A percentile compares a stretch with the other conserved stretches of the same genome.
These are phyloP conservation scores for Anhinga anhinga DNA, from an alignment of 2,113 vertebrate genomes.

Conservation along the genomic window DNA sequence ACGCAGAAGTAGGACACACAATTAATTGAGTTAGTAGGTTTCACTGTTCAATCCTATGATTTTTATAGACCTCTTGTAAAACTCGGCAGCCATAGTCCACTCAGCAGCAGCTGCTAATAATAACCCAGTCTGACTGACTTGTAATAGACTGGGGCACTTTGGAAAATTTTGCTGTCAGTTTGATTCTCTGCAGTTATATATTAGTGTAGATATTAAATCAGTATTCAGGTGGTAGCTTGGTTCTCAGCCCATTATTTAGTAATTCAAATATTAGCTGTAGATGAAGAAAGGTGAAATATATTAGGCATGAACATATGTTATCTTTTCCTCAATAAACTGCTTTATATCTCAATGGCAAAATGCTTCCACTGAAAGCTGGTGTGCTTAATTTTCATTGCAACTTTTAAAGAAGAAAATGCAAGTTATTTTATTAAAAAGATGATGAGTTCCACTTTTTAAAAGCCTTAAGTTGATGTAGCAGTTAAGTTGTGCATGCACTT, in stretches of 20 bases:
- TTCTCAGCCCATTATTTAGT: slow-evolving; percentile 3
- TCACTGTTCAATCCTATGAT: background rate
- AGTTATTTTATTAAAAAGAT: background rate
- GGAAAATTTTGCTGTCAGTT: background rate
- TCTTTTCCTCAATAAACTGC: background rate
- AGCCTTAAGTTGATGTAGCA: background rate
- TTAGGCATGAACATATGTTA: background rate
- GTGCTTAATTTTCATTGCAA: background rate
- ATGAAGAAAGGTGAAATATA: background rate
- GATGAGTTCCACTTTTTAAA: background rate
- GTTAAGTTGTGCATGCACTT: background rate
- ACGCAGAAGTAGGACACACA: background rate
- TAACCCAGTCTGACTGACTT: background rate
- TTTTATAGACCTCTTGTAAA: background rate
- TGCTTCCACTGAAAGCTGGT: background rate
- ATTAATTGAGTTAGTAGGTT: background rate
- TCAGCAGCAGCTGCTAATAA: background rate
- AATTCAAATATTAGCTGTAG: background rate
- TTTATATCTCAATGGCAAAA: background rate
- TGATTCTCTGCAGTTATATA: background rate
- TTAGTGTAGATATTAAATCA: background rate
- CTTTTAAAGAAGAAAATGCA: background rate
- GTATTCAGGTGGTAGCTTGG: background rate
- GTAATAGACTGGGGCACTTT: background rate
- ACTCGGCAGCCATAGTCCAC: background rate